Evolutionary conservation across 35 echinoderm and acorn worm genomes (phyloP).

Genomic region (Heliocidaris erythrogramma): DNA sequence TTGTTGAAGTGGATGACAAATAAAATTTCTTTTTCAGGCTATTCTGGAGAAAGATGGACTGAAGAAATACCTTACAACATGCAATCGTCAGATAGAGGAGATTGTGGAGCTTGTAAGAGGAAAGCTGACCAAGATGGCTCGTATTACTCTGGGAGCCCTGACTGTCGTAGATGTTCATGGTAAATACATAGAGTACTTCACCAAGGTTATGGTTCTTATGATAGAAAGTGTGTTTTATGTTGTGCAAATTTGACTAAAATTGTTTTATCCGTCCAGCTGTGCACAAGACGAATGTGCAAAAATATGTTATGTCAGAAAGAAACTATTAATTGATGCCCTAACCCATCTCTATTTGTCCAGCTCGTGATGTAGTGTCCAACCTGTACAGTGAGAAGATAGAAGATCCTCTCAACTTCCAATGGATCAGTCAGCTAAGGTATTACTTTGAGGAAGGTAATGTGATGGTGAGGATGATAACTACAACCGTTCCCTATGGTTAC

Average conservation of each 20-base stretch:
- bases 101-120: slow-evolving; percentile 91
- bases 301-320: no score
- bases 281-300: no score
- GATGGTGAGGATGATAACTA: slow-evolving; percentile 95
- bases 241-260: no score
- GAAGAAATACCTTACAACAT: slow-evolving; percentile 75
- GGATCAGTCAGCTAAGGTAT: slow-evolving; percentile 98
- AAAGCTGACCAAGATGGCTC: slow-evolving; percentile 89
- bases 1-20: background rate
- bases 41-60: slow-evolving; percentile 86
- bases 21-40: slow-evolving; percentile 52
- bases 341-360: slow-evolving; percentile 44
- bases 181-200: slow-evolving; percentile 38
- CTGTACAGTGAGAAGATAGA: slow-evolving; percentile 64
- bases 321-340: background rate
- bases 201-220: background rate
- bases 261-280: no score
- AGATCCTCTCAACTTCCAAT: slow-evolving; percentile 75
- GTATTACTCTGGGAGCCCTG: slow-evolving; percentile 91
- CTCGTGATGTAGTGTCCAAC: slow-evolving; percentile 88
- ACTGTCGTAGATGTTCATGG: slow-evolving; percentile 99
- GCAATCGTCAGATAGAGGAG: slow-evolving; percentile 96
- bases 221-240: background rate
- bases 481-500: slow-evolving; percentile 93
- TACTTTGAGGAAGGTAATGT: slow-evolving; percentile 87